Base-by-base conservation (phyloP, 2,113 vertebrate species). In the Progne subis region DNA sequence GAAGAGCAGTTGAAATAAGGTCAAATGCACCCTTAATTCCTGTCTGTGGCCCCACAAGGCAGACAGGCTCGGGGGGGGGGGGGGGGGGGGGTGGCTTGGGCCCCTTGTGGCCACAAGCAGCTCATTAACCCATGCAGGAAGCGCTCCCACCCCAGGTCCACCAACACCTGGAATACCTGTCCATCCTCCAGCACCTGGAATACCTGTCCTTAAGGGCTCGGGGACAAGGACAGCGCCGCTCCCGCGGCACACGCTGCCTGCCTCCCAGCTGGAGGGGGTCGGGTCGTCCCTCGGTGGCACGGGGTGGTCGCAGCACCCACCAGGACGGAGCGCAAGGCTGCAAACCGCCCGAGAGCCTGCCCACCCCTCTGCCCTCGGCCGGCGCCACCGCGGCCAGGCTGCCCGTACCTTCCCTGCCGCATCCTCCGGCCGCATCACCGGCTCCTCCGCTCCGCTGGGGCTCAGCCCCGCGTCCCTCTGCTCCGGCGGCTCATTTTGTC, bases 401-500 rank as follows among this genome's bases (percentile, higher is more conserved):
- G 56, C 52, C 86, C 11, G 2, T 97, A 96, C 95, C 95, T 97
- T 60, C 53, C 50, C 46, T 1, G 47, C 88, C 80, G 95, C 86
- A 77, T 90, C 85, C 61, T 50, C 80, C 9, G 13, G 31, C 86
- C 20, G 32, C 87, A 88, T 94, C 70, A 0, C 89, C n/a, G n/a
- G n/a, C n/a, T n/a, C n/a, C n/a, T n/a, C n/a, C n/a, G n/a, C n/a
- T n/a, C n/a, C 79, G 19, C 0, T 3, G 47, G 18, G 8, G 6
- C 7, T 78, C 82, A 92, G 76, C 52, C 28, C 46, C 5, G 4
- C 0, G 50, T 76, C 77, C 75, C 67, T 41, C 49, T 18, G 14
- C 49, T 64, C 60, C 26, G 2, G 16, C 18, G 14, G 46, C 11
- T 79, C 85, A 88, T 94, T 60, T 29, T 59, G 67, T 24, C 59